Base-by-base conservation (phyloP, 2,797 vertebrate genomes). In the Varecia variegata region DNA sequence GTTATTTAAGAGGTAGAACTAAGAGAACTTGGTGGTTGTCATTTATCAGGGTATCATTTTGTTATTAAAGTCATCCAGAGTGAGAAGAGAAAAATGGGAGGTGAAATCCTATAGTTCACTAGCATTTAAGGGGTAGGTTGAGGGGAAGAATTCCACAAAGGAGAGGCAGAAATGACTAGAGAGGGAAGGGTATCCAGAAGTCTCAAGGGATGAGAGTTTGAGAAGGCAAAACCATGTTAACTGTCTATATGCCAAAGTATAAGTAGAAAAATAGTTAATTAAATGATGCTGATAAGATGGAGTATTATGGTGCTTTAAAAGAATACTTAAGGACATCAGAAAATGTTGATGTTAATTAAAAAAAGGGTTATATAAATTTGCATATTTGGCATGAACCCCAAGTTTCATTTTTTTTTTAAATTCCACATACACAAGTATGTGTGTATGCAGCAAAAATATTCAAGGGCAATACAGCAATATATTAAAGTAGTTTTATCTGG, bases 391-490 rank as follows among this genome's bases (percentile, higher is more conserved):
- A 40, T 79, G 65, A 71, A 60, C 12, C 14, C 40, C 15, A 9
- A 50, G 2, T 68, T 90, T 84, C 20, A 2, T 32, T 60, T 35
- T n/a, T 35, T 67, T 65, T 65, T n/a, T n/a, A 76, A 50, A 71
- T 18, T 90, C 6, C 90, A 10, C 3, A 43, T 71, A n/a, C 4
- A 35, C 4, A 74, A 27, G 1, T 62, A 13, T 77, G 30, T 90
- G 30, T 65, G 43, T 88, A 30, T 89, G 18, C 2, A 71, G 32
- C 83, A 91, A 67, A 94, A 94, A 30, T 65, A 94, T 85, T 94
- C 38, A 85, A 67, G 87, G 76, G 58, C 25, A 80, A 0, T 47
- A 38, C 9, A 82, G n/a, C 45, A 92, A 3, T 88, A 60, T n/a
- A 38, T 43, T 52, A 76, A n/a, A 77, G 56, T 67, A 88, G 52